Base-by-base conservation (phyloP, 1,140 invertebrate genomes). In the Geopemphigus sp. region DNA sequence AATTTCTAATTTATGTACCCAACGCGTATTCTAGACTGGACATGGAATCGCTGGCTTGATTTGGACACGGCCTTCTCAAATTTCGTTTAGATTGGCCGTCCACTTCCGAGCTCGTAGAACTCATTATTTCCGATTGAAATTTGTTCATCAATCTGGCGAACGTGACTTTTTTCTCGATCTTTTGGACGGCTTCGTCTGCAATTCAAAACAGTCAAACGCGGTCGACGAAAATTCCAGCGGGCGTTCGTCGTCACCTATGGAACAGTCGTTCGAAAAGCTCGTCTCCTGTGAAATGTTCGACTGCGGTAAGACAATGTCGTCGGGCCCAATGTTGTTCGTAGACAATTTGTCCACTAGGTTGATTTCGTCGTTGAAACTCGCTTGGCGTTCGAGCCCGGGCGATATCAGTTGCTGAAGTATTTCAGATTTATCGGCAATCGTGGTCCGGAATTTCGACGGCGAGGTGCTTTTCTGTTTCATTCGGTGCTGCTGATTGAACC, bases 141-240 rank as follows among this genome's bases (percentile, higher is more conserved):
- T 90, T 91, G 82, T 90, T 91, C 29, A 92, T 84, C 45, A 93
- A 84, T 81, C 91, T 87, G 11, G 91, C 91, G 84, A 93, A 93
- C 1, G 91, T 92, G 0, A 93, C 91, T 85, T 92, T 91, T 84
- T 92, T 92, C 83, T 92, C 91, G 70, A 91, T 84, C 91, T 91
- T 47, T 88, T 88, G 56, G 81, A 70, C 80, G 17, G 76, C 81
- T 61, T 81, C 81, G n/a, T 63, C 70, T 78, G 22, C n/a, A n/a
- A 1, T n/a, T 68, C 32, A 39, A 3, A 8, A 39, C 32, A 8
- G n/a, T n/a, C n/a, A n/a, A n/a, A n/a, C n/a, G n/a, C n/a, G n/a
- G n/a, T n/a, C n/a, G n/a, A n/a, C n/a, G n/a, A n/a, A n/a, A n/a
- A n/a, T n/a, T n/a, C 32, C 32, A 39, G 32, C 32, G 8, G 8